Evolutionary conservation across 2,113 vertebrate species (phyloP), one percentile per base, ranked within the genome.

Genomic region (Emydura subglobosa): DNA sequence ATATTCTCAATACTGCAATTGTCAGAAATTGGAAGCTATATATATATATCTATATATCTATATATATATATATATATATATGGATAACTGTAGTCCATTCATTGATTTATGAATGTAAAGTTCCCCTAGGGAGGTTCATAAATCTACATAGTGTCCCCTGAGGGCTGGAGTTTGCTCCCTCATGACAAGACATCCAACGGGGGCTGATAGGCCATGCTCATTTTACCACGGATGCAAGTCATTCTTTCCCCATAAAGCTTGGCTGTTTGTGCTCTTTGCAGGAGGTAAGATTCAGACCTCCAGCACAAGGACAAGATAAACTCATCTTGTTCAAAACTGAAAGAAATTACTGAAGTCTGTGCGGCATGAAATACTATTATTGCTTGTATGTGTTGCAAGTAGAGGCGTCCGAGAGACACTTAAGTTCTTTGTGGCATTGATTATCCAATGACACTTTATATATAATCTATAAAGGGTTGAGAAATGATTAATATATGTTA

Each of bases 51-150:
- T n/a, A n/a, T n/a, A n/a, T n/a, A n/a, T n/a, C n/a, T n/a, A n/a
- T n/a, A n/a, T n/a, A n/a, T n/a, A n/a, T 89, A n/a, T 81, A 87
- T 86, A 39, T 39, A n/a, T 81, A 87, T 86, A 47, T 16, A 2
- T 96, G 92, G 85, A 25, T 91, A 87, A n/a, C 29, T 94, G 13
- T 94, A 47, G 90, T 96, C 83, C 65, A n/a, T 95, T 96, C 51
- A 24, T 94, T 95, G 80, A 76, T 88, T 96, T 92, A 57, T 86
- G 79, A 92, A 74, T 92, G 13, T 80, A 85, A 87, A 86, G 6
- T 92, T 93, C 72, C 59, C 86, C 92, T 92, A 92, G 92, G 92
- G 87, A 96, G 61, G 85, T 84, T 93, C 89, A 84, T 83, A 79
- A 10, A 91, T 87, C 94, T 81, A 85, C 89, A 22, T 93, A 91